These are phyloP conservation scores for Pomacea canaliculata DNA, from an alignment of 2,888 invertebrate species.

Conservation along the genomic window DNA sequence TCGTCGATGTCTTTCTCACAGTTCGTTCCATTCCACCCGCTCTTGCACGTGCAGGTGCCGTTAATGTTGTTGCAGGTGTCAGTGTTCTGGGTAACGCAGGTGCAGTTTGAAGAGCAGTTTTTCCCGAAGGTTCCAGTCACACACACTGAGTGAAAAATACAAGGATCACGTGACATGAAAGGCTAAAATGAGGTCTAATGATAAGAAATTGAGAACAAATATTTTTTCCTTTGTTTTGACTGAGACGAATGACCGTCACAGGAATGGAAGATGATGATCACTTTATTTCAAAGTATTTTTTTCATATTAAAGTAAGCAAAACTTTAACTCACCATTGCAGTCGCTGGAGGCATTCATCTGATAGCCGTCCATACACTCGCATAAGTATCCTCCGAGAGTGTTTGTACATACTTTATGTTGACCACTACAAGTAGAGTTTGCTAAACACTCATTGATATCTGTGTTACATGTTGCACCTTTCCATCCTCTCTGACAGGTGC, in stretches of 20 bases:
- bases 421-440: background rate
- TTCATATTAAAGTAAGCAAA: too few relatives aligned
- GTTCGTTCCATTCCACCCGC: background rate
- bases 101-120: background rate
- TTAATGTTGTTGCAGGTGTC: background rate
- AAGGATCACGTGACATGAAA: too few relatives aligned
- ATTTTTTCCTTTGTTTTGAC: too few relatives aligned
- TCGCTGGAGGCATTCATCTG: background rate
- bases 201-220: too few relatives aligned
- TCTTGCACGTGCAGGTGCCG: background rate
- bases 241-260: too few relatives aligned
- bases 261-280: too few relatives aligned
- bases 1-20: conserved; percentile 9
- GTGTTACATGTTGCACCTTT: conserved; percentile 6
- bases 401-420: conserved; percentile 11
- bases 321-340: background rate
- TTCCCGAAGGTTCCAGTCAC: too few relatives aligned
- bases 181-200: too few relatives aligned
- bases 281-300: too few relatives aligned
- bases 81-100: background rate
- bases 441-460: conserved; percentile 8
- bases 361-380: conserved; percentile 11
- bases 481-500: conserved; percentile 32
- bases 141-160: too few relatives aligned
- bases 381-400: conserved; percentile 6